Percentiles rank a stretch among this genome's conserved stretches.
phyloP scores from a whole-genome alignment of 2,888 invertebrate genomes.

The Netelia inedita region DNA sequence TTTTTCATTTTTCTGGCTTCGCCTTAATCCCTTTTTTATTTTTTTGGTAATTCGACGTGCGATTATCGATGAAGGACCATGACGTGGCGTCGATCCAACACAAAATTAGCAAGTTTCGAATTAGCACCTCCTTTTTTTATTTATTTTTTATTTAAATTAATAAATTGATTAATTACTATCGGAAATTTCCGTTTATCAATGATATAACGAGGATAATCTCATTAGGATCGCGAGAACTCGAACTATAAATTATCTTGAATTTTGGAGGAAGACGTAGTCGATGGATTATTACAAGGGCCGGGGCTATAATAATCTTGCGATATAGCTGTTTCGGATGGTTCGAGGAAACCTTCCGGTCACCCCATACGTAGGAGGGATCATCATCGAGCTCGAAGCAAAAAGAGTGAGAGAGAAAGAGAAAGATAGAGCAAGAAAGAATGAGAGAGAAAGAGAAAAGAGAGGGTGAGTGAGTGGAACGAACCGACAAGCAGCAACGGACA shows the following conservation, averaged over 20 bases:
- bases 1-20: background rate
- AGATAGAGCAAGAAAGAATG: constrained; percentile 25
- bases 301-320: background rate
- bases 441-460: constrained; percentile 22
- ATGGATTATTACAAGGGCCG: background rate
- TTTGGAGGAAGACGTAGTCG: background rate
- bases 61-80: too few relatives aligned
- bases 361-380: constrained; percentile 72
- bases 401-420: constrained; percentile 6
- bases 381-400: constrained; percentile 19
- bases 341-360: constrained; percentile 75
- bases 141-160: background rate
- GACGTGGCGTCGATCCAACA: too few relatives aligned
- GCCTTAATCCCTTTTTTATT: background rate
- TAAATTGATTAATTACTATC: too few relatives aligned
- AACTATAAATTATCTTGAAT: too few relatives aligned
- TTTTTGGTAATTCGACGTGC: background rate
- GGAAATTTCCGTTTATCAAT: too few relatives aligned
- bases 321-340: constrained; percentile 42
- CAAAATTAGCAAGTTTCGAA: too few relatives aligned
- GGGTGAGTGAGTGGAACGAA: constrained; percentile 32
- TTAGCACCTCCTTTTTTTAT: too few relatives aligned
- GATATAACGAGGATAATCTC: too few relatives aligned
- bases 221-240: too few relatives aligned
- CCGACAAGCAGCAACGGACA: constrained; percentile 62